A percentile compares a stretch with the other conserved stretches of the same genome.
Evolutionary conservation across 2,113 vertebrate species (phyloP).

Genomic region (Orcinus orca): DNA sequence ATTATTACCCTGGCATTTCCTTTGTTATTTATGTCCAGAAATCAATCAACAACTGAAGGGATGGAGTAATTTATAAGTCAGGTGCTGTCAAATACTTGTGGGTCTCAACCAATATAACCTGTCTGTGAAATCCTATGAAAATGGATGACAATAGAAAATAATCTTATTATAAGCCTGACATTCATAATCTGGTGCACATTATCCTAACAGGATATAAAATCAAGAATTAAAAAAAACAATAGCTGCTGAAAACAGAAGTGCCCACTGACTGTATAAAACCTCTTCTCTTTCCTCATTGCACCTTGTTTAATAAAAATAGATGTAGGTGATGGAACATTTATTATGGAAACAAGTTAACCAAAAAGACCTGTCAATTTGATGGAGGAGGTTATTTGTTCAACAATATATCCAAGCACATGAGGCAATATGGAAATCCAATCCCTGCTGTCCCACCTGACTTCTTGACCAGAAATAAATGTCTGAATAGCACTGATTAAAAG

Average conservation of each 20-base stretch:
- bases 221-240: constrained; percentile 67
- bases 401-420: constrained; percentile 71
- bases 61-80: constrained; percentile 70
- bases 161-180: constrained; percentile 69
- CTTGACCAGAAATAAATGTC: constrained; percentile 39
- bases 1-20: constrained; percentile 64
- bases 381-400: constrained; percentile 81
- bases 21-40: constrained; percentile 68
- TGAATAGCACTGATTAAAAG: constrained; percentile 46
- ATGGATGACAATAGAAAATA: constrained; percentile 70
- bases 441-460: not conserved
- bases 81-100: constrained; percentile 68
- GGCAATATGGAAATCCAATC: constrained; percentile 65
- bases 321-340: constrained; percentile 78
- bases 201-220: constrained; percentile 69
- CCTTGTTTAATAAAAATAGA: constrained; percentile 82
- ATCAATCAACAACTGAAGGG: constrained; percentile 66
- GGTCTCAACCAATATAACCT: constrained; percentile 67
- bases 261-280: constrained; percentile 27
- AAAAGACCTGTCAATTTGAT: constrained; percentile 81
- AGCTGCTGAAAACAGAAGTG: constrained; percentile 65
- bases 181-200: constrained; percentile 72
- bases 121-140: constrained; percentile 68
- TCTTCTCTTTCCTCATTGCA: constrained; percentile 43
- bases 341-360: constrained; percentile 80